These are phyloP conservation scores for Ammodytes dubius DNA, from an alignment of 2,113 vertebrate species.

Conservation along the genomic window DNA sequence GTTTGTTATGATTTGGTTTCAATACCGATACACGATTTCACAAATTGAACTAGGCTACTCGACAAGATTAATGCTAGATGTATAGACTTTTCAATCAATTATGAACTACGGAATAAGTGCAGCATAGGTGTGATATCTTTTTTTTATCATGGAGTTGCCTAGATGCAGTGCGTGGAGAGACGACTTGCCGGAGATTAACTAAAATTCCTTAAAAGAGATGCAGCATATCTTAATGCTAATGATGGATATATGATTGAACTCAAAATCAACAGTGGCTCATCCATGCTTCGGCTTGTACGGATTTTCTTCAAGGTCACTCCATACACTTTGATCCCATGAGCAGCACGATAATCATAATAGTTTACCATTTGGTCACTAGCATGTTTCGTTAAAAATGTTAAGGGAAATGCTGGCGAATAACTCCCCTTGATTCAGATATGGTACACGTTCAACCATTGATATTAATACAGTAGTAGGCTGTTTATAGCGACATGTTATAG, in stretches of 20 bases:
- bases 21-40: conserved; percentile 17
- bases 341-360: background rate
- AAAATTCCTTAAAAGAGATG: background rate
- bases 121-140: background rate
- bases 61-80: background rate
- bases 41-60: background rate
- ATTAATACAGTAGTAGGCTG: background rate
- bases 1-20: conserved; percentile 21
- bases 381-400: background rate
- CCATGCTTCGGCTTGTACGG: background rate
- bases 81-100: background rate
- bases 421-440: background rate
- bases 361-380: background rate
- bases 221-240: background rate
- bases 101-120: background rate
- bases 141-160: background rate
- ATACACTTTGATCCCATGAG: background rate
- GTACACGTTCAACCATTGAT: background rate
- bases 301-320: background rate
- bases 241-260: background rate
- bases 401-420: background rate
- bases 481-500: no score
- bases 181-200: background rate
- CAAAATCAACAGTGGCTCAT: background rate
- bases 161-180: background rate